Evolutionary conservation across 53 echinoderm and acorn worm genomes (phyloP), one percentile per base, ranked within the genome.

Genomic region (Holothuria scabra): DNA sequence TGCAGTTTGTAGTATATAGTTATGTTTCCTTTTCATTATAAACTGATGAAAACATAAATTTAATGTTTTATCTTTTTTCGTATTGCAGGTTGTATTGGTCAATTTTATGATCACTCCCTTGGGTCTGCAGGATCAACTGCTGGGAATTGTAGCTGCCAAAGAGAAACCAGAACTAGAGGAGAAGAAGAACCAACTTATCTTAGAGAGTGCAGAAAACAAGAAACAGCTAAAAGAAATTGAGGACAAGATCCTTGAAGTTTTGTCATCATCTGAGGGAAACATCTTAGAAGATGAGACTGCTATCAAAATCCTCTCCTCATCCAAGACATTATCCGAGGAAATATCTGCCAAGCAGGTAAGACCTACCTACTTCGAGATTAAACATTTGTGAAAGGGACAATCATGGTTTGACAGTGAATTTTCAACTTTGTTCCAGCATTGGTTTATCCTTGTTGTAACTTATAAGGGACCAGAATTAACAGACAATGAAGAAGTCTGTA

Each of bases 71-170:
- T 52, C 18, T 3, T 52, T 52, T 52, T 18, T 52, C 41, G 14
- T n/a, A 33, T 68, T 13, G 16, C 67, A 96, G 96, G 96, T 96
- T 67, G 92, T 87, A 5, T 58, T 99, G 83, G 90, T 99, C 33
- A 99, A 99, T 90, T 99, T 99, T 91, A 99, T 99, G 99, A 99
- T 99, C 94, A 99, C 99, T 9, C 99, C 99, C 16, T 89, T 94
- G 41, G 99, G 99, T 87, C 94, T 99, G 1, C 94, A 99, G 88
- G 99, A 99, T 74, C 99, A 99, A 83, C 89, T 99, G 28, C 92
- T 99, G 4, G 94, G 99, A 25, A 89, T 99, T 56, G 99, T 99
- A 21, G 99, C 99, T 8, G 99, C 99, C 91, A 92, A 91, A 79
- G 99, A 99, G 76, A 99, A 99, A 65, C 99, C 97, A 0, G 97